phyloP scores from a whole-genome alignment of 2,113 vertebrate species.

The Amia ocellicauda region DNA sequence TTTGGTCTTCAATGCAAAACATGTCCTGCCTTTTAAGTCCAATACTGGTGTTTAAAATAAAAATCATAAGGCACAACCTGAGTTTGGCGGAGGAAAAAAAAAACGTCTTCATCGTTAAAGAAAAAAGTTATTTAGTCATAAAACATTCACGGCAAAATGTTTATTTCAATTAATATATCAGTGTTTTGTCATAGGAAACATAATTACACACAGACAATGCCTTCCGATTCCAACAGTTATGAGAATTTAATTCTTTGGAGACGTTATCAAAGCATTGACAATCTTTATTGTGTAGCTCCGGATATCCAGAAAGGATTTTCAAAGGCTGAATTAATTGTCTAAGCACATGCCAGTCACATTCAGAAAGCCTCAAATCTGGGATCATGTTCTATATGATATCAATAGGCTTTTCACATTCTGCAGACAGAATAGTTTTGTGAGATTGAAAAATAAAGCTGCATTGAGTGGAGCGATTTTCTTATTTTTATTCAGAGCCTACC shows the following conservation, averaged over 20 bases:
- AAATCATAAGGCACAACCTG: not conserved
- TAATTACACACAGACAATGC: not conserved
- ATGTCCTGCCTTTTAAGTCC: not conserved
- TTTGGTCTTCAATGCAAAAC: not conserved
- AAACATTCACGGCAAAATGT: too few species aligned
- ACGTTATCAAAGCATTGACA: constrained; percentile 21
- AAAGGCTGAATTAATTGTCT: constrained; percentile 25
- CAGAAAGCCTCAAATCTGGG: not conserved
- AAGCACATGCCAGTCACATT: constrained; percentile 20
- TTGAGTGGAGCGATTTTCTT: too few species aligned
- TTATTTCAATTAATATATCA: constrained; percentile 7
- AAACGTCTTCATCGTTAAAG: too few species aligned
- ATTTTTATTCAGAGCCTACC: too few species aligned
- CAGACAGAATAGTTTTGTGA: too few species aligned
- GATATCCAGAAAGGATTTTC: constrained; percentile 6
- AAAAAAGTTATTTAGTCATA: too few species aligned
- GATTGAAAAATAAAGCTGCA: too few species aligned
- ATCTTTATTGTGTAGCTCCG: not conserved
- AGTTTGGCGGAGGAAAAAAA: not conserved
- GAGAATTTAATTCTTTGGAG: constrained; percentile 9
- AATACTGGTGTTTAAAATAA: not conserved
- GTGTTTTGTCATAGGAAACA: constrained; percentile 7
- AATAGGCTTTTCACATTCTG: too few species aligned
- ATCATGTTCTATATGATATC: not conserved
- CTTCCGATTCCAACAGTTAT: not conserved